Conservation (phyloP, 2,888 invertebrate genomes). For the Leptopilina drosophilae region DNA sequence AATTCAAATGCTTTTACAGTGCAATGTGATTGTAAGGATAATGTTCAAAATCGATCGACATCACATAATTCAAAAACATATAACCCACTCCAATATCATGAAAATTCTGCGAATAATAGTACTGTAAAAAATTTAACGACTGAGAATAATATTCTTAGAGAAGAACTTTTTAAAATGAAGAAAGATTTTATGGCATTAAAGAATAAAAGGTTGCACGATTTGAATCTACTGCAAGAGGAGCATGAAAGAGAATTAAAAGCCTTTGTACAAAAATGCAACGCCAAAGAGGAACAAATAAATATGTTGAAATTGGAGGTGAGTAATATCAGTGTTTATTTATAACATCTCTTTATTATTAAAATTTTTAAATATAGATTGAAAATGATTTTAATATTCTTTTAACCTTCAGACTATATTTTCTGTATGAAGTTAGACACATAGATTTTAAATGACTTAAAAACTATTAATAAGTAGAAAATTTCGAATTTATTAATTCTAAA, state of each 20-base stretch:
- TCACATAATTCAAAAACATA: conserved; percentile 69
- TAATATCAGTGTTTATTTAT: too few species aligned
- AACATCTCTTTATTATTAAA: too few species aligned
- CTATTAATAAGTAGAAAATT: too few species aligned
- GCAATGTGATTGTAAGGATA: conserved; percentile 52
- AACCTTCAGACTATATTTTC: too few species aligned
- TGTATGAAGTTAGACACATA: too few species aligned
- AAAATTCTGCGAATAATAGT: conserved; percentile 74
- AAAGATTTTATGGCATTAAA: conserved; percentile 87
- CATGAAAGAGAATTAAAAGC: conserved; percentile 76
- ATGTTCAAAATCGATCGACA: conserved; percentile 63
- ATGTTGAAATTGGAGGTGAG: conserved; percentile 74
- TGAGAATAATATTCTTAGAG: conserved; percentile 80
- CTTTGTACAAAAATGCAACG: conserved; percentile 74
- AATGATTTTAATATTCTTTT: too few species aligned
- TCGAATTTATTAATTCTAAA: too few species aligned
- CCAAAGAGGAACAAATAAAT: conserved; percentile 72
- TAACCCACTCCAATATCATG: conserved; percentile 74
- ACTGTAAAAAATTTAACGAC: conserved; percentile 78
- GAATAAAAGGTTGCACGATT: conserved; percentile 88
- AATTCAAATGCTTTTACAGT: conserved; percentile 64
- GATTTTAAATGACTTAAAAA: too few species aligned
- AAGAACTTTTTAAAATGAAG: conserved; percentile 85
- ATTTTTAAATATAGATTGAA: too few species aligned
- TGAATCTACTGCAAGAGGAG: conserved; percentile 80